These are phyloP conservation scores for Atrichornis clamosus DNA, from an alignment of 2,113 vertebrate genomes.

Conservation along the genomic window DNA sequence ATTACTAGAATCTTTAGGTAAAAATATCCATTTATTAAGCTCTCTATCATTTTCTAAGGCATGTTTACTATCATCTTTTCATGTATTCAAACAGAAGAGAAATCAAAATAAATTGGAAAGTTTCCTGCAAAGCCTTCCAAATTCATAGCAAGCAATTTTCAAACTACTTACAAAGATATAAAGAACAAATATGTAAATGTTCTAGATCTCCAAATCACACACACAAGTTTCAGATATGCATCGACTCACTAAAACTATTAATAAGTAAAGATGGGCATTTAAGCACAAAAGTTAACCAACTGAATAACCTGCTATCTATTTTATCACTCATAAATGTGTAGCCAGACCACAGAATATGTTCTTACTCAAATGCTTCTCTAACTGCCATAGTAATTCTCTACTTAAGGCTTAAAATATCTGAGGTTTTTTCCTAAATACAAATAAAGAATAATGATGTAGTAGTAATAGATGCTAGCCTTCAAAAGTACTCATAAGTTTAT, in stretches of 20 bases:
- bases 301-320: not conserved
- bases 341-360: not conserved
- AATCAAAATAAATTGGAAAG: not conserved
- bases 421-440: rapidly evolving
- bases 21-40: not conserved
- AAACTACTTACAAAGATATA: not conserved
- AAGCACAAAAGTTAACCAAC: not conserved
- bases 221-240: not conserved
- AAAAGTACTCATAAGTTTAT: not conserved
- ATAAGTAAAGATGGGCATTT: not conserved
- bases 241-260: not conserved
- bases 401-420: not conserved
- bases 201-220: not conserved
- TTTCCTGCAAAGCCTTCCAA: not conserved
- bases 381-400: not conserved
- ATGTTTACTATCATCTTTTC: not conserved
- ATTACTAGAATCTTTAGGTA: not conserved
- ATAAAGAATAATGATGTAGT: not conserved
- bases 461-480: not conserved
- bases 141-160: not conserved
- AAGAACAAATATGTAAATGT: not conserved
- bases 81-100: not conserved
- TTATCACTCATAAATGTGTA: not conserved
- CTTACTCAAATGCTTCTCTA: not conserved
- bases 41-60: not conserved